Percentiles rank a stretch among this genome's conserved stretches.
Conservation (phyloP, 1,140 invertebrate species). For the Drosophila rufa region DNA sequence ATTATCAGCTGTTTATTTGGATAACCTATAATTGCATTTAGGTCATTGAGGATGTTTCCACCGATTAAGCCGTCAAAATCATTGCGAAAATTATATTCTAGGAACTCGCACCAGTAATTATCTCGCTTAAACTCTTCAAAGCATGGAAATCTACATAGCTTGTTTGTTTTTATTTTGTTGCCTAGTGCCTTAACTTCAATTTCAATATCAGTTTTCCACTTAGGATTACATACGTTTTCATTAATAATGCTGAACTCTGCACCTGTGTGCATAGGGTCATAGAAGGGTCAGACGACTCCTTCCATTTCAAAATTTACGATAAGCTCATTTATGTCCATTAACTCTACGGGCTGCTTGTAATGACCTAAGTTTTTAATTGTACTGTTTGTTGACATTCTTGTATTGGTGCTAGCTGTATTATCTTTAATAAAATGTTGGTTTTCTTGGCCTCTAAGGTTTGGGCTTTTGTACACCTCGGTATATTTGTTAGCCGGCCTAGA, state of each 20-base stretch:
- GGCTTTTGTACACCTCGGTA: neutral
- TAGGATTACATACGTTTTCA: slow-evolving; percentile 9
- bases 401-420: neutral
- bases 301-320: slow-evolving; percentile 11
- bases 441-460: neutral
- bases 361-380: slow-evolving; percentile 1
- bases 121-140: slow-evolving; percentile 12
- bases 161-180: slow-evolving; percentile 9
- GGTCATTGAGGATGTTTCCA: slow-evolving; percentile 9
- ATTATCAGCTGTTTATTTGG: neutral
- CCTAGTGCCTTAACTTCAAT: slow-evolving; percentile 2
- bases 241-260: slow-evolving; percentile 16
- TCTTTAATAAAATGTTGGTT: neutral
- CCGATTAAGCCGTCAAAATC: slow-evolving; percentile 9
- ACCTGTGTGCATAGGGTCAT: slow-evolving; percentile 20
- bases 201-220: slow-evolving; percentile 13
- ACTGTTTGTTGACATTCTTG: slow-evolving; percentile 10
- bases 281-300: slow-evolving; percentile 3
- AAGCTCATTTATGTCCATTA: slow-evolving; percentile 11
- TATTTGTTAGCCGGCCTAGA: neutral
- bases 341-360: neutral
- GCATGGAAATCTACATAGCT: slow-evolving; percentile 8
- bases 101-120: slow-evolving; percentile 13
- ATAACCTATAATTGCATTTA: slow-evolving; percentile 5
- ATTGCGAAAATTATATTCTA: slow-evolving; percentile 22